Conservation (phyloP, 2,797 vertebrate species). For the Manis javanica region DNA sequence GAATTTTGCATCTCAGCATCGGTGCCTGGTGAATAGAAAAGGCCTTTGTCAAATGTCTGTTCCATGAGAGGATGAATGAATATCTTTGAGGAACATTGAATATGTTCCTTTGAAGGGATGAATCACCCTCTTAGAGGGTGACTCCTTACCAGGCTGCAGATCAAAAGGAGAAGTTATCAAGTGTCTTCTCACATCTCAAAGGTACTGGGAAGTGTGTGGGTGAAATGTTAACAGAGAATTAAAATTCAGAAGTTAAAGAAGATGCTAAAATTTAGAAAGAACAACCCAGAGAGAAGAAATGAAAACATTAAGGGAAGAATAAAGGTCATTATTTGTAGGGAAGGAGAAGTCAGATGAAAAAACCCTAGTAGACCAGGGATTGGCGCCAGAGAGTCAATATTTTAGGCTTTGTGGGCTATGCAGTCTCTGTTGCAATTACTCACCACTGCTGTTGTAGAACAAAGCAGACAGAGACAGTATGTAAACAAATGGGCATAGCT, state of each 20-base stretch:
- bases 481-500: neutral
- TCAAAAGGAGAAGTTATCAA: slow-evolving; percentile 9
- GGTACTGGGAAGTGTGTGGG: neutral
- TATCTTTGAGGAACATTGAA: neutral
- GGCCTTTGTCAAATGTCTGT: neutral
- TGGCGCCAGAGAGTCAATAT: neutral
- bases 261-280: slow-evolving; percentile 51
- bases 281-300: slow-evolving; percentile 20
- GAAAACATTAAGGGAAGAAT: slow-evolving; percentile 19
- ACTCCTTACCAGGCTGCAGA: neutral
- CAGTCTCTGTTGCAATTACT: neutral
- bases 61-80: neutral
- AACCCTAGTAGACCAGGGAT: neutral
- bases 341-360: slow-evolving; percentile 4
- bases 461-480: neutral
- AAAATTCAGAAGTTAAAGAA: slow-evolving; percentile 50
- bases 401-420: neutral
- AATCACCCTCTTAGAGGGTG: neutral
- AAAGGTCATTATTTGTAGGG: neutral
- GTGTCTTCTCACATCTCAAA: neutral
- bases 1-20: neutral
- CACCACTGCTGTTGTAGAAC: neutral
- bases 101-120: neutral
- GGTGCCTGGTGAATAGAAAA: neutral
- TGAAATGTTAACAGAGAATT: slow-evolving; percentile 24